Evolutionary conservation across 2,888 invertebrate species (phyloP), one percentile per base, ranked within the genome.

Genomic region (Malthinus seriepunctatus): DNA sequence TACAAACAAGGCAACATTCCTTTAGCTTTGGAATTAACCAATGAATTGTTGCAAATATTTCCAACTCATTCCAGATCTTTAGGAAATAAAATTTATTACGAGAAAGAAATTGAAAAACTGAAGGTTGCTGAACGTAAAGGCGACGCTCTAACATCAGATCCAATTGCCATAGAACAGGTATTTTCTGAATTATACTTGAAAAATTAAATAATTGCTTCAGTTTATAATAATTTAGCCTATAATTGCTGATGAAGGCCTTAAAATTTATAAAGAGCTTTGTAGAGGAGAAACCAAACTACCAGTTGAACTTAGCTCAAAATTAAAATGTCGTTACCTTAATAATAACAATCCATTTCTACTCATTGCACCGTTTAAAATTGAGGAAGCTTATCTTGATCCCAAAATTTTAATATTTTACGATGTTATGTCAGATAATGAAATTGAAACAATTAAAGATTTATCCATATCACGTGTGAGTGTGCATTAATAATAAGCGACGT

Each of bases 51-150:
- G 57, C 85, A 86, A 62, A 71, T 97, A 48, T 84, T 88, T 33
- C 95, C 95, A 0, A 83, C 85, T 8, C 98, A 99, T 79, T 84
- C 87, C 44, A 84, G 98, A 33, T 98, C 97, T 1, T 80, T 84
- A 45, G 95, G 95, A 47, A 99, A 99, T 79, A 87, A 93, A 67
- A 88, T 88, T 1, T 97, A 95, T 79, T 98, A 95, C 76, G 89
- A 93, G 74, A 91, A 91, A 71, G 87, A 89, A 67, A 84, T 97
- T 33, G 82, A 84, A 38, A 82, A 82, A 79, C 73, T 72, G 62
- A 63, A 75, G 67, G 71, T 75, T 66, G 71, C 79, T 31, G 76
- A 79, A 46, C 80, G 78, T 47, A 81, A 83, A 47, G 86, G 88
- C 14, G 90, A 90, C 64, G 88, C 88, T 71, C 88, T 85, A 51